Evolutionary conservation across 2,888 invertebrate genomes (phyloP).

Genomic region (Eremobia ochroleuca): DNA sequence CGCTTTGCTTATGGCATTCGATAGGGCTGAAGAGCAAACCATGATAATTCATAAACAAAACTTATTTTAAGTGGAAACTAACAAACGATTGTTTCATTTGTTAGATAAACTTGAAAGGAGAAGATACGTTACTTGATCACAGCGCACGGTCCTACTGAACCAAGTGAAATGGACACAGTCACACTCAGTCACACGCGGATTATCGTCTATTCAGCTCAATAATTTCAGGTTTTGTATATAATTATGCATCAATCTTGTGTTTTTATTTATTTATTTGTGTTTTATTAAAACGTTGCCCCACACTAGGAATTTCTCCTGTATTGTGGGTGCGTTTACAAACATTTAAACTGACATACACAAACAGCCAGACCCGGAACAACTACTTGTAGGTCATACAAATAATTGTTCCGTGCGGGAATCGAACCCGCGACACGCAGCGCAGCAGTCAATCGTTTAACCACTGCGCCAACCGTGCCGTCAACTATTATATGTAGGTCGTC

Average conservation of each 20-base stretch:
- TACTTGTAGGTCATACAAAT: too few relatives aligned
- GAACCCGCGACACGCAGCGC: too few relatives aligned
- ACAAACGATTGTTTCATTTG: not conserved
- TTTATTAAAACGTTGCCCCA: too few relatives aligned
- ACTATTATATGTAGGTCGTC: too few relatives aligned
- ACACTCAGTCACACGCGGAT: not conserved
- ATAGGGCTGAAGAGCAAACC: not conserved
- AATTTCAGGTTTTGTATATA: not conserved
- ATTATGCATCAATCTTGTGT: not conserved
- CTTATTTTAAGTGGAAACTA: not conserved
- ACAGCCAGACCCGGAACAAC: too few relatives aligned
- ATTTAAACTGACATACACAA: too few relatives aligned
- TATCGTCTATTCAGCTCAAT: not conserved
- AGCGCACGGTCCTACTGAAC: not conserved
- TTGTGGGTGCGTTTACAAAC: too few relatives aligned
- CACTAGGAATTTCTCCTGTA: too few relatives aligned
- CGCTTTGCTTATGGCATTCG: not conserved
- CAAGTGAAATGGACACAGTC: not conserved
- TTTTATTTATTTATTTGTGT: too few relatives aligned
- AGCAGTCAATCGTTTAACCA: too few relatives aligned
- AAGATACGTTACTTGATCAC: not conserved
- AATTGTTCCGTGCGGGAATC: too few relatives aligned
- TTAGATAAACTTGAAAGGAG: not conserved
- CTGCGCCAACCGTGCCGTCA: too few relatives aligned
- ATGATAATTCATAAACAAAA: not conserved